phyloP scores from a whole-genome alignment of 1,140 invertebrate genomes.

The Drosophila nigromelanica region DNA sequence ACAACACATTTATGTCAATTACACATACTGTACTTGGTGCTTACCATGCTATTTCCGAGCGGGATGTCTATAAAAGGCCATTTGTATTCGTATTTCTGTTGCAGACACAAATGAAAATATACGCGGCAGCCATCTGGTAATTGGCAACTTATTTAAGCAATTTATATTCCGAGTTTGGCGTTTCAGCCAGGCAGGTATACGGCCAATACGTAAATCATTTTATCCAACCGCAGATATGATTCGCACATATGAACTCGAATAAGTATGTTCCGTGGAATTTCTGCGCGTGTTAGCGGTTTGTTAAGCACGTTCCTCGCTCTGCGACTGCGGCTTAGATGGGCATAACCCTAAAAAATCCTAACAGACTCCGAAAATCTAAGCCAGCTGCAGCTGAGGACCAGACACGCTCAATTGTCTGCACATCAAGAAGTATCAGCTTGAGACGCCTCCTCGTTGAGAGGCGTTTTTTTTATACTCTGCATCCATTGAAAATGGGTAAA shows the following conservation, averaged over 20 bases:
- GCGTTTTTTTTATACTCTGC: background rate
- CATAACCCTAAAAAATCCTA: constrained; percentile 18
- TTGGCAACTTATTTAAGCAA: constrained; percentile 59
- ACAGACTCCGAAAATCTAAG: constrained; percentile 16
- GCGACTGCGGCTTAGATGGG: background rate
- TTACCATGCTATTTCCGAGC: constrained; percentile 1
- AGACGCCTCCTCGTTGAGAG: constrained; percentile 55
- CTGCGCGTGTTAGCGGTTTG: constrained; percentile 6
- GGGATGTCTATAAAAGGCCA: constrained; percentile 24
- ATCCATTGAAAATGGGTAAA: too few relatives aligned
- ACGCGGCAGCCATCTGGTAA: constrained; percentile 66
- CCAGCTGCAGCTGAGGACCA: background rate
- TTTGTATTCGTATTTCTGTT: constrained; percentile 37
- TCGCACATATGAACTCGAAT: constrained; percentile 35
- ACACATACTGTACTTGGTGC: too few relatives aligned
- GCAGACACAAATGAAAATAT: constrained; percentile 57
- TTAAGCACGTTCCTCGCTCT: constrained; percentile 27
- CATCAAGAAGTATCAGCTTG: constrained; percentile 34
- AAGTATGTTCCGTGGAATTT: constrained; percentile 11
- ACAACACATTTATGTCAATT: too few relatives aligned
- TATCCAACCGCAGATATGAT: constrained; percentile 70
- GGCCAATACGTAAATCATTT: constrained; percentile 70
- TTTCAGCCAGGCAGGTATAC: background rate
- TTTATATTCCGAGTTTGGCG: constrained; percentile 33
- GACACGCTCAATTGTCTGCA: constrained; percentile 19